A percentile compares a stretch with the other conserved stretches of the same genome.
These are phyloP conservation scores for Hemibagrus wyckioides DNA, from an alignment of 2,113 vertebrate species.

Conservation along the genomic window DNA sequence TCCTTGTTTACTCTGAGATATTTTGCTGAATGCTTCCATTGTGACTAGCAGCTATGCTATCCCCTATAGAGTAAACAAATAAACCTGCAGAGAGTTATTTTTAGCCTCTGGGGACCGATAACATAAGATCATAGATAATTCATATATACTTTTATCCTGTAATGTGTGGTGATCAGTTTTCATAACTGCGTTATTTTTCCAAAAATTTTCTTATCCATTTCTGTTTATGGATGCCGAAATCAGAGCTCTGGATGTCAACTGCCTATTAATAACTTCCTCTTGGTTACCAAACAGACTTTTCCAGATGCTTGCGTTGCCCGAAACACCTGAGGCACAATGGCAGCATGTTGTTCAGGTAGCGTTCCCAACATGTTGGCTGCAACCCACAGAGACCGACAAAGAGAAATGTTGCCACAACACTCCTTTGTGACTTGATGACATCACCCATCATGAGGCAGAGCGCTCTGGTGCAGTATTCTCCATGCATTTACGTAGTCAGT, in stretches of 20 bases:
- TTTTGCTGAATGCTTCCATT: constrained; percentile 65
- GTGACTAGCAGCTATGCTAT: constrained; percentile 58
- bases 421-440: constrained; percentile 22
- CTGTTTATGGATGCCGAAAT: neutral
- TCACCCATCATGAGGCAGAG: constrained; percentile 12
- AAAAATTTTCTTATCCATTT: too few relatives aligned
- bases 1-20: constrained; percentile 54
- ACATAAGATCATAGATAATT: neutral
- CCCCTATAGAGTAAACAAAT: constrained; percentile 42
- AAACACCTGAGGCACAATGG: neutral
- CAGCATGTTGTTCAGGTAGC: neutral
- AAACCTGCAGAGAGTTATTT: neutral
- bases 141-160: too few relatives aligned
- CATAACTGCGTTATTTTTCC: too few relatives aligned
- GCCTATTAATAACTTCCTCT: neutral
- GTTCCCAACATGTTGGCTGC: neutral
- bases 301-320: neutral
- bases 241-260: neutral
- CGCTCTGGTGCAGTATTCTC: neutral
- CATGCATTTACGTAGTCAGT: neutral
- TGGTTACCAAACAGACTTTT: neutral
- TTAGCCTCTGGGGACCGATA: neutral
- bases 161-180: too few relatives aligned
- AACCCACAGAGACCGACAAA: neutral
- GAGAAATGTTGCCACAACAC: constrained; percentile 45